Conservation (phyloP, 2,113 vertebrate genomes). For the Trachemys scripta region DNA sequence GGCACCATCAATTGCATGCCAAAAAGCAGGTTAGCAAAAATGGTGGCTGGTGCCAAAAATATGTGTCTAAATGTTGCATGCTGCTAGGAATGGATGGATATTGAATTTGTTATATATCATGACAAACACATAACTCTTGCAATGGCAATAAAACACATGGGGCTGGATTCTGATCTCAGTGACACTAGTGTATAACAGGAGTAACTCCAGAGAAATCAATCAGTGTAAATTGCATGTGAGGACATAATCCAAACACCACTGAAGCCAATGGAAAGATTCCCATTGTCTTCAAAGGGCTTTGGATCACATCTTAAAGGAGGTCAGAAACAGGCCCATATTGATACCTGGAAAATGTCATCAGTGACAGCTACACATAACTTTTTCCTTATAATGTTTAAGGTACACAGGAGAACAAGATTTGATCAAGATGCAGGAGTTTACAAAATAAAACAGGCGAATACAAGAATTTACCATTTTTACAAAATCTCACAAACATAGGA, state of each 20-base stretch:
- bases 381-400: background rate
- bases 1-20: background rate
- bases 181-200: background rate
- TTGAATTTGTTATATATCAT: rapidly evolving
- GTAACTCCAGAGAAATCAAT: rapidly evolving
- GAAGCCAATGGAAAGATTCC: background rate
- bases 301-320: background rate
- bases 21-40: background rate
- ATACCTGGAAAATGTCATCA: background rate
- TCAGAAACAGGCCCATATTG: background rate
- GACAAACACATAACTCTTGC: rapidly evolving
- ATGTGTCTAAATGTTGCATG: background rate
- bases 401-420: rapidly evolving
- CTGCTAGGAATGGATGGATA: rapidly evolving
- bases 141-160: rapidly evolving
- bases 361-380: background rate
- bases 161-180: background rate
- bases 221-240: background rate
- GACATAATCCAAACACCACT: background rate
- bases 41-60: background rate
- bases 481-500: background rate
- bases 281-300: background rate
- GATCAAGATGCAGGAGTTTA: background rate
- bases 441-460: background rate
- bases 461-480: background rate